Conservation (phyloP, 2,888 invertebrate species). For the Calliphora vomitoria region DNA sequence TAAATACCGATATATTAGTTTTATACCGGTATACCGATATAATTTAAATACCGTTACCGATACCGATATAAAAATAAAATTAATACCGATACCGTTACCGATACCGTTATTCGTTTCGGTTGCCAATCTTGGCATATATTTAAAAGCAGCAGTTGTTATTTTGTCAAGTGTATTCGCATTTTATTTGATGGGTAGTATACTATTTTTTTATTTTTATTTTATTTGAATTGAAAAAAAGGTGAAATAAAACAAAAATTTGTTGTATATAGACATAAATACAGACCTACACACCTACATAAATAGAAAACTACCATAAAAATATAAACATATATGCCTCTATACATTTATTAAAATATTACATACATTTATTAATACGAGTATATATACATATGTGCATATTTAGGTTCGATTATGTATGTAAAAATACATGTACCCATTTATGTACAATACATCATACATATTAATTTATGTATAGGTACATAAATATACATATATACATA, state of each 20-base stretch:
- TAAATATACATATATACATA: no score
- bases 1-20: no score
- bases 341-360: background rate
- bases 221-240: slow-evolving; percentile 31
- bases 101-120: no score
- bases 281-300: background rate
- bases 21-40: no score
- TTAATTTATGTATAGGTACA: background rate
- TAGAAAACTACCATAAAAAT: background rate
- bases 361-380: slow-evolving; percentile 1
- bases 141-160: background rate
- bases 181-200: slow-evolving; percentile 9
- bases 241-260: slow-evolving; percentile 27
- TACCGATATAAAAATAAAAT: no score
- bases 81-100: no score
- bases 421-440: slow-evolving; percentile 2
- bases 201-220: slow-evolving; percentile 28
- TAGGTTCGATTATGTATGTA: no score
- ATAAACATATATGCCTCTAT: background rate
- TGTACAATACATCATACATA: background rate
- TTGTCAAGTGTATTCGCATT: slow-evolving; percentile 18
- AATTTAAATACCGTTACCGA: no score
- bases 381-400: no score
- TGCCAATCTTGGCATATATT: no score
- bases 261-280: slow-evolving; percentile 18